Conservation (phyloP, 2,113 vertebrate genomes). For the Sarotherodon lohbergeri region DNA sequence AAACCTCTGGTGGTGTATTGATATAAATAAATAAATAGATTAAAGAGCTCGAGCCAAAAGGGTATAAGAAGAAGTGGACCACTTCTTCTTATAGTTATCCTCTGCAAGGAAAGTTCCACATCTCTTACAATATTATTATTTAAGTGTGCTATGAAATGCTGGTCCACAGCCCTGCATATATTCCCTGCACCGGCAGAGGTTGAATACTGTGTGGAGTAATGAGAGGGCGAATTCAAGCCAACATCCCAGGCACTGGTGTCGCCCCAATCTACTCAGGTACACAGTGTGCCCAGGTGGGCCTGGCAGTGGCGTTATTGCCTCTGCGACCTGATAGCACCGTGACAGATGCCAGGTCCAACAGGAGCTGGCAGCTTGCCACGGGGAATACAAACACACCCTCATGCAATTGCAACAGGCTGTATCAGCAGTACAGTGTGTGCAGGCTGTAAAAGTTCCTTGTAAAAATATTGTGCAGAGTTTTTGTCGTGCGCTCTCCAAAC, state of each 20-base stretch:
- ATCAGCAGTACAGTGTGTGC: background rate
- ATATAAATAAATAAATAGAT: background rate
- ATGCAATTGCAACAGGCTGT: background rate
- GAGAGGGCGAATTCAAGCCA: constrained; percentile 37
- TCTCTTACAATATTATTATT: background rate
- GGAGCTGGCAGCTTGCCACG: constrained; percentile 37
- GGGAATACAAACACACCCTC: constrained; percentile 6
- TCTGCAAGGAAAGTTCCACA: background rate
- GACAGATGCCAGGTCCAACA: constrained; percentile 52
- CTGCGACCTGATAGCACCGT: constrained; percentile 29
- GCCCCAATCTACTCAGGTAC: constrained; percentile 39
- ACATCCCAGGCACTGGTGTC: constrained; percentile 24
- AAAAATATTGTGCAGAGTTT: background rate
- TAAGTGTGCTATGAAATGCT: background rate
- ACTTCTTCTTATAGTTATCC: background rate
- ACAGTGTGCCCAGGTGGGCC: constrained; percentile 35
- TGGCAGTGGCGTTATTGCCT: constrained; percentile 46
- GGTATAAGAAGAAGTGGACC: background rate
- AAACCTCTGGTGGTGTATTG: background rate
- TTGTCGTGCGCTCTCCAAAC: background rate
- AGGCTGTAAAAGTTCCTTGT: background rate
- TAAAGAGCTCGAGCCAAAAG: background rate
- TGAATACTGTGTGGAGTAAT: constrained; percentile 25
- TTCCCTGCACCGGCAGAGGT: background rate
- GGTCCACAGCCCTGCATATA: background rate